Evolutionary conservation across 2,113 vertebrate species (phyloP), one percentile per base, ranked within the genome.

Genomic region (Cheirogaleus medius): DNA sequence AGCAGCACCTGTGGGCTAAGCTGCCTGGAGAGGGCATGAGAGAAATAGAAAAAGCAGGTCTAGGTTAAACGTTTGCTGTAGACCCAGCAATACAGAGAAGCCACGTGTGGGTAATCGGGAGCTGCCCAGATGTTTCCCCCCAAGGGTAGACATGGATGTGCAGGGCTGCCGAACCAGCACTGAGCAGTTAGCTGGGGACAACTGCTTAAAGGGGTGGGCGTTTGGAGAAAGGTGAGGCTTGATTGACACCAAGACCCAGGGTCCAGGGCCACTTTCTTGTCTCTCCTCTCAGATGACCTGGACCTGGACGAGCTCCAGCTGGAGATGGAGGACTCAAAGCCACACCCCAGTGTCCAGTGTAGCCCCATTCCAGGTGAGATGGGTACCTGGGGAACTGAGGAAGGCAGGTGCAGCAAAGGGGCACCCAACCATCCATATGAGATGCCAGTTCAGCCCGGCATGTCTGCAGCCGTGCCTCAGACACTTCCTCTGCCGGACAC

Each of bases 301-400:
- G 99, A 99, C 87, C 95, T 99, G 95, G 99, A 99, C 5, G 99
- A 99, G 87, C 99, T 99, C 94, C 99, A 99, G 97, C 34, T 99
- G 93, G 99, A 99, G 87, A 98, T 98, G 69, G 99, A 99, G 73
- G 99, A 99, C 95, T 98, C 99, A 39, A 99, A 99, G 98, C 98
- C 99, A 27, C 99, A 99, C 47, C 98, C 99, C 76, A 99, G 98
- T 71, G 98, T 99, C 97, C 99, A 99, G 97, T 99, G 99, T 92
- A 99, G 99, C 0, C 99, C 99, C 1, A 98, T 97, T 80, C 99
- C 99, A 27, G 99, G 99, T 99, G 98, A 98, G 98, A 89, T 27
- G 42, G 14, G 27, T 6, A 5, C 23, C 34, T n/a, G n/a, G 15
- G 11, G 34, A 47, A 32, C 42, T 34, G 39, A 8, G 39, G 29